Conservation (phyloP, 2,113 vertebrate species). For the Sylvietta virens region DNA sequence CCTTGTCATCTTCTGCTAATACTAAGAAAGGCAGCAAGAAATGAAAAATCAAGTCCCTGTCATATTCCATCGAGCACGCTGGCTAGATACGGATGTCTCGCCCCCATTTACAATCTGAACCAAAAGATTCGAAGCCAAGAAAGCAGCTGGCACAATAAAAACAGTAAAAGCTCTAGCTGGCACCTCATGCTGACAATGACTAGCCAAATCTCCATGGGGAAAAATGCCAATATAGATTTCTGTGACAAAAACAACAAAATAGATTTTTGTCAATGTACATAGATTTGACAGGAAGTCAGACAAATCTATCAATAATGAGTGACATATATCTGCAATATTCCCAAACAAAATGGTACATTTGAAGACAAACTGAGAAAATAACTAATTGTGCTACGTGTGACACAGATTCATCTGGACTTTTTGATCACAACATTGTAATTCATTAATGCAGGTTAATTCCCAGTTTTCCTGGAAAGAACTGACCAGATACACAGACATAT, state of each 20-base stretch:
- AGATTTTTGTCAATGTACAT: slow-evolving; percentile 82
- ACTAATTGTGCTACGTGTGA: slow-evolving; percentile 62
- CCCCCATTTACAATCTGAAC: slow-evolving; percentile 82
- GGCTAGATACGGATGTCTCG: slow-evolving; percentile 77
- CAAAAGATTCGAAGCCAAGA: slow-evolving; percentile 78
- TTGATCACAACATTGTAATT: slow-evolving; percentile 29
- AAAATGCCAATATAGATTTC: slow-evolving; percentile 78
- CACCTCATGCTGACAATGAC: slow-evolving; percentile 75
- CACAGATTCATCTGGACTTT: slow-evolving; percentile 54
- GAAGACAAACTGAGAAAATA: slow-evolving; percentile 73
- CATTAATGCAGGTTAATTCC: slow-evolving; percentile 48
- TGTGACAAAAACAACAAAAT: slow-evolving; percentile 81
- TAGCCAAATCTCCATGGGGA: slow-evolving; percentile 80
- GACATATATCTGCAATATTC: slow-evolving; percentile 72
- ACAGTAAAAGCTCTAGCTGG: slow-evolving; percentile 79
- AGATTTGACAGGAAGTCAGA: slow-evolving; percentile 80
- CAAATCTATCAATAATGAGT: slow-evolving; percentile 76
- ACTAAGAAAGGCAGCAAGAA: slow-evolving; percentile 57
- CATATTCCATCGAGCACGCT: slow-evolving; percentile 73
- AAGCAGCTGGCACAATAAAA: slow-evolving; percentile 83
- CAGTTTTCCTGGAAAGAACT: background rate
- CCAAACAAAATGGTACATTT: slow-evolving; percentile 71
- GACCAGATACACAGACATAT: background rate
- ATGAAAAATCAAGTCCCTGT: slow-evolving; percentile 68
- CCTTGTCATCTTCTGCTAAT: slow-evolving; percentile 46